phyloP scores from a whole-genome alignment of 2,797 vertebrate species.

The Smutsia gigantea region DNA sequence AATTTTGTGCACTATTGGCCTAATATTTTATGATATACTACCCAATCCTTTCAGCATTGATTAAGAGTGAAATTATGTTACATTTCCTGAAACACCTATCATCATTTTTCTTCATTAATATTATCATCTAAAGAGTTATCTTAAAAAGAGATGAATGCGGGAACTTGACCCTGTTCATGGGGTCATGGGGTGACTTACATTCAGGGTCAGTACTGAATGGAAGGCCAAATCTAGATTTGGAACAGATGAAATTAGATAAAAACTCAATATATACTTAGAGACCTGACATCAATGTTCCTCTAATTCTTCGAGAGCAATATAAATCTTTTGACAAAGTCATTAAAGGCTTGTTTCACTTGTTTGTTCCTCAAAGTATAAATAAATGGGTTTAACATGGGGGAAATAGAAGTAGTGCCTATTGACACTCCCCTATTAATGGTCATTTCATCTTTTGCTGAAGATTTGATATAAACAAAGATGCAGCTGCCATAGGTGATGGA shows the following conservation, averaged over 20 bases:
- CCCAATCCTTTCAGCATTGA: not conserved
- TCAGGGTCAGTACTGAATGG: not conserved
- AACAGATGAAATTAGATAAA: not conserved
- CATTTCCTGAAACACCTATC: not conserved
- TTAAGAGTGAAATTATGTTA: not conserved
- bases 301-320: not conserved
- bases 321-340: not conserved
- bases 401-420: too few species aligned
- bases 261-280: not conserved
- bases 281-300: not conserved
- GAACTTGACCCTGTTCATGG: not conserved
- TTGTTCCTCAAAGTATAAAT: too few species aligned
- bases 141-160: not conserved
- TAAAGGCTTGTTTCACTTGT: conserved; percentile 1
- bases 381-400: too few species aligned
- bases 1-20: not conserved
- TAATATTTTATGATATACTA: not conserved
- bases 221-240: not conserved
- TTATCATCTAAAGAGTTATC: not conserved
- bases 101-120: not conserved
- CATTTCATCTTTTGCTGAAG: too few species aligned
- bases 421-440: too few species aligned
- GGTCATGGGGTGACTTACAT: too few species aligned
- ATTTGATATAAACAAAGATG: too few species aligned
- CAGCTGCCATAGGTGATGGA: too few species aligned